Conservation (phyloP, 2,888 invertebrate species). For the Aspidiotus rigidus region DNA sequence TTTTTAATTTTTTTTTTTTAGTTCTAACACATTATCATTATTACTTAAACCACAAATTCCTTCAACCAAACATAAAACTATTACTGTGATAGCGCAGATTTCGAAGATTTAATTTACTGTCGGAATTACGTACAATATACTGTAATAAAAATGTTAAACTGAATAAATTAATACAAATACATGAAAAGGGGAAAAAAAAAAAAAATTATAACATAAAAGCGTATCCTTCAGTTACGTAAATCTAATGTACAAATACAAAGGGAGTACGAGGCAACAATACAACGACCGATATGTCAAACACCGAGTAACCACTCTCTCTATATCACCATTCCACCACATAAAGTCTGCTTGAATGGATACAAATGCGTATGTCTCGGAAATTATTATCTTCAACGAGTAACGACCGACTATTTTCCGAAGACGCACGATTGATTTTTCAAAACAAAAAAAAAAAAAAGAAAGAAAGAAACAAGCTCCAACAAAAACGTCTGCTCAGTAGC, state of each 20-base stretch:
- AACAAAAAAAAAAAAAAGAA: not conserved
- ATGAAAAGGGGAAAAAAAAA: slow-evolving; percentile 18
- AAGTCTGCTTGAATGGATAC: not conserved
- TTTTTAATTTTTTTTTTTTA: not conserved
- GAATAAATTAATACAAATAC: slow-evolving; percentile 18
- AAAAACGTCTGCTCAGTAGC: no score
- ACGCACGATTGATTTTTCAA: not conserved
- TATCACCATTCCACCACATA: not conserved
- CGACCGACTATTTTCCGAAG: no score
- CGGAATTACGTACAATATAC: not conserved
- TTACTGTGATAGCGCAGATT: slow-evolving; percentile 20
- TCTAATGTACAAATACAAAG: not conserved
- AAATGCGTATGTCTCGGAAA: no score
- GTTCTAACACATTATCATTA: slow-evolving; percentile 9
- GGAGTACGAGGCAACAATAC: not conserved
- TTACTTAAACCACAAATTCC: slow-evolving; percentile 16
- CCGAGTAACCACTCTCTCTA: not conserved
- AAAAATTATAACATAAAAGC: slow-evolving; percentile 26
- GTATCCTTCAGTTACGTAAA: slow-evolving; percentile 23
- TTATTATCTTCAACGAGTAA: no score
- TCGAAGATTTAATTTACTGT: slow-evolving; percentile 20
- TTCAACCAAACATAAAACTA: slow-evolving; percentile 14
- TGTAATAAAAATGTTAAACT: not conserved
- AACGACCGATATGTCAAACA: not conserved
- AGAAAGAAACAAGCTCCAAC: no score